phyloP scores from a whole-genome alignment of 2,888 invertebrate species.

The Lomographa bimaculata region DNA sequence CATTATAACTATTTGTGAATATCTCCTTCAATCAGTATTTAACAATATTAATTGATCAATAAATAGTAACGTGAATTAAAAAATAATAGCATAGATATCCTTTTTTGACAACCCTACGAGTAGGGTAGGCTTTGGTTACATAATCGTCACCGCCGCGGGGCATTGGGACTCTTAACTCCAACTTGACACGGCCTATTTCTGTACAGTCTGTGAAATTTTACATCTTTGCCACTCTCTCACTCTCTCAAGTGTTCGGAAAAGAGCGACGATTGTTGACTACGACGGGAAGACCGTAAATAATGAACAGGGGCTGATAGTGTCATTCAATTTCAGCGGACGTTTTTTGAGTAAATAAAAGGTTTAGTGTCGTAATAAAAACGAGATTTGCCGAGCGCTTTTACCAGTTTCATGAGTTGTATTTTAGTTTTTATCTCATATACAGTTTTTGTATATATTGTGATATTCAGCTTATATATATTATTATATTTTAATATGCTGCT shows the following conservation, averaged over 20 bases:
- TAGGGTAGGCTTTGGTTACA: conserved; percentile 64
- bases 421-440: neutral
- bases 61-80: too few species aligned
- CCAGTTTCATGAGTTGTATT: neutral
- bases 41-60: too few species aligned
- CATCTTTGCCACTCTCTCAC: conserved; percentile 55
- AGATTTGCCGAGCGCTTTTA: conserved; percentile 8
- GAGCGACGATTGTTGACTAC: conserved; percentile 35
- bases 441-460: too few species aligned
- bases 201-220: conserved; percentile 66
- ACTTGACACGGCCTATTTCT: conserved; percentile 78
- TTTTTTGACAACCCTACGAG: conserved; percentile 58
- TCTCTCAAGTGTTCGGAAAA: conserved; percentile 43
- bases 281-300: conserved; percentile 31
- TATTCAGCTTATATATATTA: too few species aligned
- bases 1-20: too few species aligned
- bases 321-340: conserved; percentile 22
- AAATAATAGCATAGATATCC: too few species aligned
- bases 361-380: conserved; percentile 19
- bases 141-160: conserved; percentile 68
- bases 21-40: too few species aligned
- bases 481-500: too few species aligned
- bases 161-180: conserved; percentile 72
- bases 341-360: conserved; percentile 29
- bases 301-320: conserved; percentile 29